phyloP scores from a whole-genome alignment of 2,113 vertebrate species.

The Tapirus terrestris region DNA sequence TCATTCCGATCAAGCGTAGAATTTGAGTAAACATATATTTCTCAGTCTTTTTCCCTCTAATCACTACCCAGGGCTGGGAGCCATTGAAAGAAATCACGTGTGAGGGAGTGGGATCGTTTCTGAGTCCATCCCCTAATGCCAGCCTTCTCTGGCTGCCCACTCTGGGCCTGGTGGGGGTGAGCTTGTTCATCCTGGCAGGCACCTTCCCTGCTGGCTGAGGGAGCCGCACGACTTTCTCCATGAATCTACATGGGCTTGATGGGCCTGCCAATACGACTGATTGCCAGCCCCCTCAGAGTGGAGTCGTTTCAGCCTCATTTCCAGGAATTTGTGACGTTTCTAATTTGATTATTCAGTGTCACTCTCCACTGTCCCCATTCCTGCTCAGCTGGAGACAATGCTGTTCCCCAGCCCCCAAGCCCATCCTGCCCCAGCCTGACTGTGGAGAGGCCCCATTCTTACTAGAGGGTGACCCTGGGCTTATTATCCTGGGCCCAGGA shows the following conservation, averaged over 20 bases:
- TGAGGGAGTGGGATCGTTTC: neutral
- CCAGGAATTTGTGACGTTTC: neutral
- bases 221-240: neutral
- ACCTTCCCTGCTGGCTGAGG: neutral
- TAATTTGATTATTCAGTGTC: neutral
- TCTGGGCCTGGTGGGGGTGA: neutral
- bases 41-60: slow-evolving; percentile 57
- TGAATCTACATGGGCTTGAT: neutral
- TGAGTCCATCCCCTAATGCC: neutral
- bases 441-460: neutral
- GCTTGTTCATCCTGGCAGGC: fast-evolving
- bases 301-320: neutral
- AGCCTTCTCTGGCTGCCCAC: neutral
- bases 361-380: neutral
- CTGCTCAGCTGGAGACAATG: neutral
- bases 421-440: neutral
- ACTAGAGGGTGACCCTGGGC: neutral
- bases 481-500: neutral
- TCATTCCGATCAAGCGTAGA: slow-evolving; percentile 48
- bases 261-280: neutral
- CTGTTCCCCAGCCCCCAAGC: neutral
- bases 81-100: neutral
- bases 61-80: slow-evolving; percentile 26
- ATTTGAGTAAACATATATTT: slow-evolving; percentile 71
- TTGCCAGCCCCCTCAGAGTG: neutral